Percentiles rank a stretch among this genome's conserved stretches.
Conservation (phyloP, 2,797 vertebrate species). For the Poecile montanus region DNA sequence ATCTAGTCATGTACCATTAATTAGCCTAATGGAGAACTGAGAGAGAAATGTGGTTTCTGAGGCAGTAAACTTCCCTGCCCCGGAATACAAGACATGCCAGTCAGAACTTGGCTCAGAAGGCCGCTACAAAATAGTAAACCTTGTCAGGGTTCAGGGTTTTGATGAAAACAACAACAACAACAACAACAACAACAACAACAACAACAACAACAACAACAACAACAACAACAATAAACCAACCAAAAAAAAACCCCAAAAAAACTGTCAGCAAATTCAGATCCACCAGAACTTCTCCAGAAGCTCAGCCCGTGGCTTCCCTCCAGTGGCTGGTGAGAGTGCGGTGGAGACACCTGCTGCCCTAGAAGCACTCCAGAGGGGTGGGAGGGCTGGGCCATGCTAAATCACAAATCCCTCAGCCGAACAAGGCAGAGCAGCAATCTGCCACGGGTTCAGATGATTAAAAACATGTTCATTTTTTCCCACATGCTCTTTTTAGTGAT, state of each 20-base stretch:
- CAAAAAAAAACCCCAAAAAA: not conserved
- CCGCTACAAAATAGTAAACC: not conserved
- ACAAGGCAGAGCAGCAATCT: not conserved
- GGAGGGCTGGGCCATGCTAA: not conserved
- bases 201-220: too few relatives aligned
- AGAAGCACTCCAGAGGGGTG: not conserved
- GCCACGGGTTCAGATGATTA: not conserved
- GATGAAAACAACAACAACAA: too few relatives aligned
- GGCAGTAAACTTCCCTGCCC: not conserved
- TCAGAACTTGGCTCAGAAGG: not conserved
- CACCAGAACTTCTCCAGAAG: not conserved
- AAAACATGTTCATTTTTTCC: not conserved
- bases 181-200: too few relatives aligned
- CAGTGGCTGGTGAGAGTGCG: not conserved
- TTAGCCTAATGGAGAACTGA: conserved; percentile 3
- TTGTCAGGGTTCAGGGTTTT: fast-evolving
- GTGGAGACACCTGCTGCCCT: fast-evolving
- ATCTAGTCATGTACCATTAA: conserved; percentile 3
- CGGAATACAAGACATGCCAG: fast-evolving
- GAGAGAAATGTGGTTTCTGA: conserved; percentile 41
- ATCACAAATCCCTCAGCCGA: not conserved
- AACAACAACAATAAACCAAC: too few relatives aligned
- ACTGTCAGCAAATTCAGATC: not conserved
- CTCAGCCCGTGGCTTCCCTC: not conserved
- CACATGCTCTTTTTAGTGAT: not conserved